Evolutionary conservation across 2,888 invertebrate genomes (phyloP).

Genomic region (Eledona agricola): DNA sequence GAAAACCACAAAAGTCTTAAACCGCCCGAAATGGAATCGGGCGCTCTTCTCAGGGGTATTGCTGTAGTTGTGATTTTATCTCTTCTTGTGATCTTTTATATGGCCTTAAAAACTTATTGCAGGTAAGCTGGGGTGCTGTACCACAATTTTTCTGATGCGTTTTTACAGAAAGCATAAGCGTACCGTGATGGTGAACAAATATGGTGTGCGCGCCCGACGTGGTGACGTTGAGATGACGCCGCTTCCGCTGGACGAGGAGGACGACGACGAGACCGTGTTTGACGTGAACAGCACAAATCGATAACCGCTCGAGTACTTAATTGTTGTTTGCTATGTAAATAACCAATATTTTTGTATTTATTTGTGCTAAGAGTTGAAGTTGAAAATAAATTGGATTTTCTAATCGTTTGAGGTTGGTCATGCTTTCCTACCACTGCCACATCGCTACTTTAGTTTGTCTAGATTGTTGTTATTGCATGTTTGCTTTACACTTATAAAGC

Average conservation of each 20-base stretch:
- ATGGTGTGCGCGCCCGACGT: constrained; percentile 58
- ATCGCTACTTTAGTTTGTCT: neutral
- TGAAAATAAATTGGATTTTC: constrained; percentile 2
- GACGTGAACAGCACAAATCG: constrained; percentile 50
- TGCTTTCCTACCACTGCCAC: constrained; percentile 1
- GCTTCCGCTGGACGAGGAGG: constrained; percentile 60
- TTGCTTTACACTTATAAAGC: too few relatives aligned
- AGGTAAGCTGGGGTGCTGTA: constrained; percentile 40
- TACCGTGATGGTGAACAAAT: constrained; percentile 54
- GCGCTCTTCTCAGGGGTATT: constrained; percentile 47
- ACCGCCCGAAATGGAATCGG: constrained; percentile 42
- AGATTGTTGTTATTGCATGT: too few relatives aligned
- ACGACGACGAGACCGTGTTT: constrained; percentile 61
- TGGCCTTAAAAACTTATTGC: constrained; percentile 50
- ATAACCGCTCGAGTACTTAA: constrained; percentile 22
- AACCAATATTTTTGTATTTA: constrained; percentile 24
- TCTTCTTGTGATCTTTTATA: constrained; percentile 49
- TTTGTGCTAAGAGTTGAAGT: too few relatives aligned
- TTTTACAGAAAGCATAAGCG: constrained; percentile 38
- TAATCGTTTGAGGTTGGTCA: neutral
- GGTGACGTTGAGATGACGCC: constrained; percentile 61
- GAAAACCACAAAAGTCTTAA: constrained; percentile 7
- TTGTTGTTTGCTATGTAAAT: constrained; percentile 14
- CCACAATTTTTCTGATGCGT: neutral
- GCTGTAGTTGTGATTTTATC: constrained; percentile 47